Base-by-base conservation (phyloP, 2,797 vertebrate genomes). In the Nyctalus aviator region DNA sequence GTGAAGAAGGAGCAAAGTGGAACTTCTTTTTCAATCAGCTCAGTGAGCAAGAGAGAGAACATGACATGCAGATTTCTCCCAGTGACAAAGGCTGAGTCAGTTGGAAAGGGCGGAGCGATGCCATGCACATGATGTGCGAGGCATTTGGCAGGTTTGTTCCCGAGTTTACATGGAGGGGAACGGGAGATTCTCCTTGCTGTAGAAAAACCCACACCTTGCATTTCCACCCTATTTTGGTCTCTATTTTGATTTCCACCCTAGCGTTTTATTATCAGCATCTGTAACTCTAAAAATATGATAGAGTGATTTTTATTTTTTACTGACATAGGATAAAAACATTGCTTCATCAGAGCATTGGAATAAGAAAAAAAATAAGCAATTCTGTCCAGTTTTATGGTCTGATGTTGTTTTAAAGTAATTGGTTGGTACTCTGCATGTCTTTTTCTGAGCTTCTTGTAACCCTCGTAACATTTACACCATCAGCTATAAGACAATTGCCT, bases 251-350 rank as follows among this genome's bases (percentile, higher is more conserved):
- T 73, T 79, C 53, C 12, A 72, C 78, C 46, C 37, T 88, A 62
- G 37, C 57, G 72, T 88, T 93, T 96, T 91, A 84, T 94, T 82
- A 93, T 64, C 83, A 83, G 81, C 64, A 18, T 57, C 64, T 84
- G 30, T 84, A 72, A 75, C 71, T 93, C 64, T 93, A 64, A 88
- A 91, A 93, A 78, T 27, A 30, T 88, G 46, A 89, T 35, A 76
- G 35, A 87, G 25, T 50, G 44, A 37, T 44, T 15, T 90, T 83
- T 77, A 44, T 76, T 64, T 37, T 68, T 66, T 66, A n/a, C 76
- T 91, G 89, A 71, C 91, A 35, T 50, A 77, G 35, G 94, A 82
- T 53, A 50, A 79, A 94, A 91, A 21, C 15, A 62, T 88, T 59
- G 37, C 77, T 91, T 95, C 41, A 77, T 32, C 25, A 88, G 46